Base-by-base conservation (phyloP, 2,888 invertebrate species). In the Agriopis leucophaearia region DNA sequence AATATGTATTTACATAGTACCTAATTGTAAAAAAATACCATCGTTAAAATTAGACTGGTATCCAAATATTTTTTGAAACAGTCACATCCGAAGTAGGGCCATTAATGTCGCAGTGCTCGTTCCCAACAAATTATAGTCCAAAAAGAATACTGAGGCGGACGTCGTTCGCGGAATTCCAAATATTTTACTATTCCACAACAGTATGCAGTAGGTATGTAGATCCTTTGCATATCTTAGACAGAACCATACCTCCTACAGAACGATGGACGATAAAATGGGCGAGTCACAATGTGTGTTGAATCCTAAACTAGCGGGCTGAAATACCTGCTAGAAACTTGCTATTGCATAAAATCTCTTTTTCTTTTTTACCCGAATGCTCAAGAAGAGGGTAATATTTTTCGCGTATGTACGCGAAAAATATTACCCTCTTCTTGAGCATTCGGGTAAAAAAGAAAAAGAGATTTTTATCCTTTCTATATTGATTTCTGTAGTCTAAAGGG, bases 51-150 rank as follows among this genome's bases (percentile, higher is more conserved):
- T n/a, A 18, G 18, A 15, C 15, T 48, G 18, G 8, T 15, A 15
- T 35, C 4, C 9, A 8, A 13, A 0, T 9, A 8, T 10, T 52
- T n/a, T 38, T 52, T 9, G 27, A 52, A 66, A 59, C 51, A 56
- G 10, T 2, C 55, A 35, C 57, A 67, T 72, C 60, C 70, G 62
- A 78, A 83, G 80, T 82, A 80, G 71, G 70, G 73, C 71, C 73
- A 68, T 69, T 72, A 77, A 77, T 80, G 78, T 78, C 75, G 76
- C 73, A 73, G 58, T 63, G 72, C 73, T 75, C 78, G 80, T 80
- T 81, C 56, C 72, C 74, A 69, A 81, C 82, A 83, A 87, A 87
- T 86, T 86, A 85, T 85, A 77, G 81, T 73, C 74, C 67, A 74
- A 77, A 74, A 78, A 78, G 75, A 77, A 64, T 69, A 27, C 44